Base-by-base conservation (phyloP, 2,113 vertebrate species). In the Dipodomys spectabilis region DNA sequence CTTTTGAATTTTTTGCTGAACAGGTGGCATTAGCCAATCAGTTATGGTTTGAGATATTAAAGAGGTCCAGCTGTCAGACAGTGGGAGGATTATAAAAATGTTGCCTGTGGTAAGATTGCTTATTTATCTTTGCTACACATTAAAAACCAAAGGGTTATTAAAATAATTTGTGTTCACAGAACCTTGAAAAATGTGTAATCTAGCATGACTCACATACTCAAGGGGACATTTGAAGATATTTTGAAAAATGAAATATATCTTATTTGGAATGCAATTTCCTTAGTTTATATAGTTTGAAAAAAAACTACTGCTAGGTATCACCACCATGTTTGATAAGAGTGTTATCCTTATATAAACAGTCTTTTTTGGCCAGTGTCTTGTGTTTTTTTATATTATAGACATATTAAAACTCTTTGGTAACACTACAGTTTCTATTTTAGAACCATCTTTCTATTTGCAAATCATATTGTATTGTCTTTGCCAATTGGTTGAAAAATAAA, bases 51-150 rank as follows among this genome's bases (percentile, higher is more conserved):
- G 20, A 49, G 2, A 44, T 92, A 95, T 96, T 88, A 96, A 82
- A 0, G 0, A 95, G 20, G 19, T 60, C 67, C 91, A 97, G 94
- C 83, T 97, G 94, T 94, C 89, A 96, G 72, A 18, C 35, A 91
- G 82, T 88, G 84, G 64, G 74, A 94, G 44, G 95, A 94, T 45
- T 96, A 86, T 87, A 78, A 97, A 97, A 97, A 95, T 25, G 53
- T 77, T 87, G 86, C 30, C 86, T 96, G n/a, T 88, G 39, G 45
- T 91, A 91, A 90, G 35, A 86, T 89, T 95, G 18, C 79, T 90
- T 96, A 91, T 97, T 97, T 96, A 91, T 95, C 93, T 96, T 96
- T 94, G 80, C 72, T 95, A 20, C 65, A 81, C 80, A 93, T 90
- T 91, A 93, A 91, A 85, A 60, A 92, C 57, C 53, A 18, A 45